Percentiles rank a stretch among this genome's conserved stretches.
These are phyloP conservation scores for Poecilobothrus nobilitatus DNA, from an alignment of 2,888 invertebrate species.

Conservation along the genomic window DNA sequence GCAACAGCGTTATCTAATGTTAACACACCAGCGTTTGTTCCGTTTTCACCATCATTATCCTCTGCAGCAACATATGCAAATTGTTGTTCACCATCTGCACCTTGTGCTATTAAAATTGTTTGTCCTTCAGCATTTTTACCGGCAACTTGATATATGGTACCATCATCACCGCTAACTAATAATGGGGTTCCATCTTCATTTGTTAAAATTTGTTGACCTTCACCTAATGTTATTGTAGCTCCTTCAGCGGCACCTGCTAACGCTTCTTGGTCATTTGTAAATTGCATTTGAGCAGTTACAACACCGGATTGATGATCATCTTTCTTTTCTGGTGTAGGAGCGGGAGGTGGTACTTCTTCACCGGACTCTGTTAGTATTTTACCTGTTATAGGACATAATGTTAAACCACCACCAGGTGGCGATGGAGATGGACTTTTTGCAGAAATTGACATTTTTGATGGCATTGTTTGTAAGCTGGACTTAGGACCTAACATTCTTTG, in stretches of 20 bases:
- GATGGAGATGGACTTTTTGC: conserved; percentile 34
- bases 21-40: conserved; percentile 41
- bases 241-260: conserved; percentile 43
- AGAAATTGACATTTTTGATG: conserved; percentile 56
- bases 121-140: conserved; percentile 75
- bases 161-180: conserved; percentile 75
- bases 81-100: conserved; percentile 66
- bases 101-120: conserved; percentile 63
- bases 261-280: conserved; percentile 28
- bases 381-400: conserved; percentile 62
- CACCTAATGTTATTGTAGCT: conserved; percentile 39
- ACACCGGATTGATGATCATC: conserved; percentile 23
- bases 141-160: conserved; percentile 55
- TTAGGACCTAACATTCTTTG: background rate
- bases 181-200: conserved; percentile 59
- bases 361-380: conserved; percentile 42
- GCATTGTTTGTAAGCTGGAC: background rate
- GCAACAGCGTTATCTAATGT: conserved; percentile 43
- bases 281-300: conserved; percentile 29
- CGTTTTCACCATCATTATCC: conserved; percentile 47
- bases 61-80: conserved; percentile 59
- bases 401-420: conserved; percentile 27
- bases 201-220: conserved; percentile 40
- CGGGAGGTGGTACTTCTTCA: conserved; percentile 22
- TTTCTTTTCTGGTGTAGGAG: conserved; percentile 28